These are phyloP conservation scores for Hermetia illucens DNA, from an alignment of 1,140 invertebrate genomes.

Conservation along the genomic window DNA sequence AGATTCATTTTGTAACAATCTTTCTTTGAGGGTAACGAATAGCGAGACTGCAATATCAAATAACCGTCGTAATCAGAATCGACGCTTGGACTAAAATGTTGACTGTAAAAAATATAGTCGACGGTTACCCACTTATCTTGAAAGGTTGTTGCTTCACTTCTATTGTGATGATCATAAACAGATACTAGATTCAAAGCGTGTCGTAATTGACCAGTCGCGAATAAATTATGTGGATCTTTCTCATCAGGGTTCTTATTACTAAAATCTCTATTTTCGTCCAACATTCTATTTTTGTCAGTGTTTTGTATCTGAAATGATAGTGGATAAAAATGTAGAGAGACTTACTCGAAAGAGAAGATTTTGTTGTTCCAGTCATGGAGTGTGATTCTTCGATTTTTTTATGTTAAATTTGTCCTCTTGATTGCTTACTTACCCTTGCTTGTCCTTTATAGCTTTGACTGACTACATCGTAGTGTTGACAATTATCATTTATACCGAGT, in stretches of 20 bases:
- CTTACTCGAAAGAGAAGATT: too few species aligned
- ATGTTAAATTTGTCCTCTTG: too few species aligned
- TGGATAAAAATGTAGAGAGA: too few species aligned
- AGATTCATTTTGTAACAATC: constrained; percentile 43
- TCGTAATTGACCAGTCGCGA: constrained; percentile 35
- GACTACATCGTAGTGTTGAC: constrained; percentile 43
- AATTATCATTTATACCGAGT: constrained; percentile 45
- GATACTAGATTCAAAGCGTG: constrained; percentile 41
- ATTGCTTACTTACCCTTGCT: too few species aligned
- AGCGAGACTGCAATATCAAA: constrained; percentile 42
- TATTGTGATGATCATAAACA: constrained; percentile 36
- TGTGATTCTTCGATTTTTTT: too few species aligned
- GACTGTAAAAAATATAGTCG: constrained; percentile 65
- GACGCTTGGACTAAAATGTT: constrained; percentile 4
- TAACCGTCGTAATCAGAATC: constrained; percentile 16
- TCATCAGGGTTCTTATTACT: too few species aligned
- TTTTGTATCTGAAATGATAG: too few species aligned
- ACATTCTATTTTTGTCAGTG: too few species aligned
- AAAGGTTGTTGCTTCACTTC: constrained; percentile 46
- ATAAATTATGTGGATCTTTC: too few species aligned
- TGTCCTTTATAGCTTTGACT: neutral
- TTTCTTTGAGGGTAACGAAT: constrained; percentile 41
- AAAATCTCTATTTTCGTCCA: too few species aligned
- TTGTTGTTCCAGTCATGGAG: too few species aligned
- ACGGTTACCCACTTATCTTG: constrained; percentile 65